A percentile compares a stretch with the other conserved stretches of the same genome.
Conservation (phyloP, 2,888 invertebrate genomes). For the Chymomyza caudatula region DNA sequence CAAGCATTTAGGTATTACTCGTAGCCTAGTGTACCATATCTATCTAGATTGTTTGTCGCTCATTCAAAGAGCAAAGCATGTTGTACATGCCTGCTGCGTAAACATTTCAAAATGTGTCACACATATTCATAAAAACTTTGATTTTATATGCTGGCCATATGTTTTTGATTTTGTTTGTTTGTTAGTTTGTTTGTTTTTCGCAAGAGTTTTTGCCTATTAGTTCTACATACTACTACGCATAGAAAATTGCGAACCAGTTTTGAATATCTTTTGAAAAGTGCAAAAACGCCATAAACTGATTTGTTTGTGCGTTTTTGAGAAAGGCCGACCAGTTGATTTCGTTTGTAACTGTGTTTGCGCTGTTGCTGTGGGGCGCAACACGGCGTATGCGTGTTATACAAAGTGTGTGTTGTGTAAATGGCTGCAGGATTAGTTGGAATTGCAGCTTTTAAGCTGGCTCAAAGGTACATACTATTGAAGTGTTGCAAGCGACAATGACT, state of each 20-base stretch:
- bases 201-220: not conserved
- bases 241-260: conserved; percentile 55
- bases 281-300: conserved; percentile 40
- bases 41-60: conserved; percentile 7
- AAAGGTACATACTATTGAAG: not conserved
- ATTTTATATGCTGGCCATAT: conserved; percentile 42
- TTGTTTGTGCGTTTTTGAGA: not conserved
- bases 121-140: conserved; percentile 56
- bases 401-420: not conserved
- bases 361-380: conserved; percentile 29
- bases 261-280: conserved; percentile 40
- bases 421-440: not conserved
- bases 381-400: conserved; percentile 55
- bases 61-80: conserved; percentile 7
- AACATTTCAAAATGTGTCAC: conserved; percentile 63
- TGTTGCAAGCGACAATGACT: not conserved
- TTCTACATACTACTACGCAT: conserved; percentile 26
- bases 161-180: not conserved
- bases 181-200: not conserved
- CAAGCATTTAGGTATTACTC: not conserved
- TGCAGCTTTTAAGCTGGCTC: not conserved
- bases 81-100: conserved; percentile 36
- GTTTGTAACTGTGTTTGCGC: conserved; percentile 3
- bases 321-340: not conserved
- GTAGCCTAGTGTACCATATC: no score